phyloP scores from a whole-genome alignment of 2,113 vertebrate species.

The Myotis davidii region DNA sequence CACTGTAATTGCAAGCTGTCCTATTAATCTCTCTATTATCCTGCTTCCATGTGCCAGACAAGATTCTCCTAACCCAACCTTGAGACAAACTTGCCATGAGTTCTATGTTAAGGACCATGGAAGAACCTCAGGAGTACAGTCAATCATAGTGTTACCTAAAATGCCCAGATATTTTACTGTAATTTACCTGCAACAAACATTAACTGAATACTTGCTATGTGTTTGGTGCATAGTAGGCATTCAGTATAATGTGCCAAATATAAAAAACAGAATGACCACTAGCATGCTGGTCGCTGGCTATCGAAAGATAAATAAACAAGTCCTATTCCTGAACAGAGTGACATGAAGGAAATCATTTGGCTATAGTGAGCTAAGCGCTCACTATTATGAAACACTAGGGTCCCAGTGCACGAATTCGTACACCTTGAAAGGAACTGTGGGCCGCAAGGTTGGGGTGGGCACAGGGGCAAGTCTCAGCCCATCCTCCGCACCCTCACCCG shows the following conservation, averaged over 20 bases:
- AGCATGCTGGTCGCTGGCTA: neutral
- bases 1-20: neutral
- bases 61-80: neutral
- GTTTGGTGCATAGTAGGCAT: neutral
- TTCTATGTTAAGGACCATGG: neutral
- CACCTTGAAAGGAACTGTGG: too few relatives aligned
- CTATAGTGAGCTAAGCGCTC: neutral
- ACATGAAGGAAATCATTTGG: neutral
- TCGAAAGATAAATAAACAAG: neutral
- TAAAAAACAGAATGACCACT: neutral
- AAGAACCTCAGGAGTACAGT: neutral
- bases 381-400: neutral
- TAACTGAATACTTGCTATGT: neutral
- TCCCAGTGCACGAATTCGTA: too few relatives aligned
- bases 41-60: neutral
- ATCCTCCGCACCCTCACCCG: too few relatives aligned
- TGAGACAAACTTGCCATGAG: neutral
- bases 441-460: too few relatives aligned
- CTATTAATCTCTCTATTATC: too few relatives aligned
- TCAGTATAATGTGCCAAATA: neutral
- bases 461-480: too few relatives aligned
- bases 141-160: neutral
- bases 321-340: neutral
- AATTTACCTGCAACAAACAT: neutral
- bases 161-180: neutral